Percentiles rank a stretch among this genome's conserved stretches.
Conservation (phyloP, 23 tunicate species). For the Botrylloides violaceus region DNA sequence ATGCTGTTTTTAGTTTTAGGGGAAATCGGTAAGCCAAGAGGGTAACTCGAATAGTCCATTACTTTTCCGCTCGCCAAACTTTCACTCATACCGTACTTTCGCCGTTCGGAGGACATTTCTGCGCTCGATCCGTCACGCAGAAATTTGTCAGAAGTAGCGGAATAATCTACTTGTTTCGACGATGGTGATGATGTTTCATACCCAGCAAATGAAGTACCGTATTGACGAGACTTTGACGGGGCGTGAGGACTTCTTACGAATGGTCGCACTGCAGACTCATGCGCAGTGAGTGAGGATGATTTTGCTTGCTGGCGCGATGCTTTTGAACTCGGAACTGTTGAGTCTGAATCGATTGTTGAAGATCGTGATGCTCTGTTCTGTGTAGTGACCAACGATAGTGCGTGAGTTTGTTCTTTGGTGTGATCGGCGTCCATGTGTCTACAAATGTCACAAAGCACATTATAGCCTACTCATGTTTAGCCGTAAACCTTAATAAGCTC, state of each 20-base stretch:
- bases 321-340: background rate
- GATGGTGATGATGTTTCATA: too few relatives aligned
- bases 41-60: background rate
- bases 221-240: background rate
- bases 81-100: background rate
- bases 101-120: background rate
- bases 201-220: background rate
- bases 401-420: background rate
- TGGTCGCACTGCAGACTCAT: background rate
- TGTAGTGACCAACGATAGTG: background rate
- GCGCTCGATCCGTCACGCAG: too few relatives aligned
- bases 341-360: background rate
- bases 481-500: background rate
- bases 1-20: background rate
- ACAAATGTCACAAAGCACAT: background rate
- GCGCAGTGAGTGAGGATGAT: background rate
- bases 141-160: too few relatives aligned
- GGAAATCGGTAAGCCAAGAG: background rate
- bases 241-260: background rate
- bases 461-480: background rate
- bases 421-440: background rate
- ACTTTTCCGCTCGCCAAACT: background rate
- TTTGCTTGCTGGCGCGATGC: background rate
- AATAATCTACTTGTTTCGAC: too few relatives aligned
- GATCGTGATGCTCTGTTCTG: background rate